Conservation (phyloP, 2,888 invertebrate species). For the Neoaliturus tenellus region DNA sequence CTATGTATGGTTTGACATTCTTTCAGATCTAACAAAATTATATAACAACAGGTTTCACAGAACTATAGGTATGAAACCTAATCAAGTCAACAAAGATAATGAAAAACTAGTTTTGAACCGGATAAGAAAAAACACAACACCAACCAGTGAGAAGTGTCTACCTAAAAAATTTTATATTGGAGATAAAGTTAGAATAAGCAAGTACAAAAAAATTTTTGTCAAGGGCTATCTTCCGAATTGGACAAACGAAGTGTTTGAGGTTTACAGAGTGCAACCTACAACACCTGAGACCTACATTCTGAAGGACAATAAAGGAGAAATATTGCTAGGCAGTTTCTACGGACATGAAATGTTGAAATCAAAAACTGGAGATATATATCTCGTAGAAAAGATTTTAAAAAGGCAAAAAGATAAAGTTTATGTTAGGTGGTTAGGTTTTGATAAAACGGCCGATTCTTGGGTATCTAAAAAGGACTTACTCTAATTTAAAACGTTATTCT, state of each 20-base stretch:
- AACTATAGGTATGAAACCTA: conserved; percentile 54
- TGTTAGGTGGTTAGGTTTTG: conserved; percentile 50
- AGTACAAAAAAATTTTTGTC: conserved; percentile 18
- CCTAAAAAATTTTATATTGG: conserved; percentile 14
- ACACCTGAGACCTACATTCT: conserved; percentile 46
- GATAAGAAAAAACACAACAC: conserved; percentile 2
- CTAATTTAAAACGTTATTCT: neutral
- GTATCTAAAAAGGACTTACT: conserved; percentile 47
- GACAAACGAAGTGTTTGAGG: conserved; percentile 44
- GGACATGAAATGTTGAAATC: conserved; percentile 43
- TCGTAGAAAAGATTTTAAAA: conserved; percentile 50
- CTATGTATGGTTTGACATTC: conserved; percentile 34
- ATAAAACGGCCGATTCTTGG: conserved; percentile 47
- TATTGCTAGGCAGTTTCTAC: conserved; percentile 39
- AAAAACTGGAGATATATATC: conserved; percentile 19
- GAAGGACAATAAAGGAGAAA: conserved; percentile 24
- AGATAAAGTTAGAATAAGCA: conserved; percentile 51
- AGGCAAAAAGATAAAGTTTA: conserved; percentile 35
- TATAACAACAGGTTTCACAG: conserved; percentile 49
- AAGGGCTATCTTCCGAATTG: conserved; percentile 41
- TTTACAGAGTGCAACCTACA: conserved; percentile 29
- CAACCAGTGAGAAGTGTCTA: neutral
- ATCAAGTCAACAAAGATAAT: conserved; percentile 5
- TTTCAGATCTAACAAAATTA: neutral
- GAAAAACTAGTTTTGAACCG: neutral